Conservation (phyloP, 2,888 invertebrate genomes). For the Venusia cambrica region DNA sequence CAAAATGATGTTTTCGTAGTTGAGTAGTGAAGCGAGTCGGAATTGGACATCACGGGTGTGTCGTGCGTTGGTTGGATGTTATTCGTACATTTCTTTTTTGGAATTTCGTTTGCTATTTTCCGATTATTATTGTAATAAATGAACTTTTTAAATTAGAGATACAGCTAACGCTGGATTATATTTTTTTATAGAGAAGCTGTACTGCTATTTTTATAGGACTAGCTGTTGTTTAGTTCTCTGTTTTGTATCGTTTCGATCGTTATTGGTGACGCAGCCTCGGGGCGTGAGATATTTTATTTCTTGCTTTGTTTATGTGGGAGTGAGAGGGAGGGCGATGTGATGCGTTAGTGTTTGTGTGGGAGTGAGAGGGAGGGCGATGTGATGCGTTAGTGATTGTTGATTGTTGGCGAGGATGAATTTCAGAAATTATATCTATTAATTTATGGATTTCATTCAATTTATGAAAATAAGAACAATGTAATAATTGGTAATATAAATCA, state of each 20-base stretch:
- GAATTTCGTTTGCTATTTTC: constrained; percentile 40
- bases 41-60: constrained; percentile 49
- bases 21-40: constrained; percentile 55
- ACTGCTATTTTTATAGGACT: constrained; percentile 78
- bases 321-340: constrained; percentile 43
- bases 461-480: constrained; percentile 79
- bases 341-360: too few species aligned
- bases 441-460: constrained; percentile 78
- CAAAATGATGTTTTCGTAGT: constrained; percentile 72
- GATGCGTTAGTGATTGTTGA: constrained; percentile 75
- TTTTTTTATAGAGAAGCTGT: constrained; percentile 79
- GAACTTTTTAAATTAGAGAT: constrained; percentile 69
- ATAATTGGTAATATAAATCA: constrained; percentile 82
- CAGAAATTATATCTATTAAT: constrained; percentile 76
- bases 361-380: constrained; percentile 37
- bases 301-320: constrained; percentile 42
- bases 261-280: constrained; percentile 37
- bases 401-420: constrained; percentile 75
- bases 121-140: constrained; percentile 58
- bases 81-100: constrained; percentile 49
- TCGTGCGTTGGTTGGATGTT: constrained; percentile 50
- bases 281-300: constrained; percentile 38
- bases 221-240: constrained; percentile 61
- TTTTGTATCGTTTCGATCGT: constrained; percentile 51
- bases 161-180: constrained; percentile 72